Evolutionary conservation across 2,113 vertebrate genomes (phyloP).

Genomic region (Tyto alba): DNA sequence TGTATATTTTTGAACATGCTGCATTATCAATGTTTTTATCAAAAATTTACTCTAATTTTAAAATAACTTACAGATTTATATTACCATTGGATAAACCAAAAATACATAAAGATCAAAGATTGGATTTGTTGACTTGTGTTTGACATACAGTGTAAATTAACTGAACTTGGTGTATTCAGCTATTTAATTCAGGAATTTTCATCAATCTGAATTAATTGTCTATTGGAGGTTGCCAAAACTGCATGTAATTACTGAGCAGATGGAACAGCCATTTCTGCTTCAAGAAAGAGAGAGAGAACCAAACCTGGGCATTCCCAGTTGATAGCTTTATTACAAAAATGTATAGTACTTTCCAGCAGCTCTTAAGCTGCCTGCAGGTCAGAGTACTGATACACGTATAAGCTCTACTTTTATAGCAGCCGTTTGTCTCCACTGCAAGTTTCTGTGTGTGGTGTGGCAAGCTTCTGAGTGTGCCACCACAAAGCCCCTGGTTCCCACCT

Average conservation of each 20-base stretch:
- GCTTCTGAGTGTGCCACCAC: not conserved
- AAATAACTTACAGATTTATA: constrained; percentile 73
- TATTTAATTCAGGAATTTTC: constrained; percentile 19
- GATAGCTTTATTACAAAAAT: not conserved
- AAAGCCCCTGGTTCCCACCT: not conserved
- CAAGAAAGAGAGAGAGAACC: not conserved
- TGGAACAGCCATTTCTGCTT: not conserved
- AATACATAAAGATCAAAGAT: constrained; percentile 55
- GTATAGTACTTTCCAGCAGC: not conserved
- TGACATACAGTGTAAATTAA: constrained; percentile 28
- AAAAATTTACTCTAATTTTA: constrained; percentile 61
- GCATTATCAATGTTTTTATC: constrained; percentile 69
- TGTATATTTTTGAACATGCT: constrained; percentile 78
- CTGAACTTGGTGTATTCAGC: not conserved
- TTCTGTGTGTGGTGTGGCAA: not conserved
- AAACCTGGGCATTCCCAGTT: not conserved
- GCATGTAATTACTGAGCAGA: not conserved
- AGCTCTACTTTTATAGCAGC: constrained; percentile 20
- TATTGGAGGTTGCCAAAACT: constrained; percentile 12
- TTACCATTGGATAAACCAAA: constrained; percentile 60
- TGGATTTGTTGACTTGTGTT: constrained; percentile 21
- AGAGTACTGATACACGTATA: not conserved
- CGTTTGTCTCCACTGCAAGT: not conserved
- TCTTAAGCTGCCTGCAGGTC: not conserved
- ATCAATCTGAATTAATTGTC: not conserved